Evolutionary conservation across 2,888 invertebrate species (phyloP), one percentile per base, ranked within the genome.

Genomic region (Sisyra nigra): DNA sequence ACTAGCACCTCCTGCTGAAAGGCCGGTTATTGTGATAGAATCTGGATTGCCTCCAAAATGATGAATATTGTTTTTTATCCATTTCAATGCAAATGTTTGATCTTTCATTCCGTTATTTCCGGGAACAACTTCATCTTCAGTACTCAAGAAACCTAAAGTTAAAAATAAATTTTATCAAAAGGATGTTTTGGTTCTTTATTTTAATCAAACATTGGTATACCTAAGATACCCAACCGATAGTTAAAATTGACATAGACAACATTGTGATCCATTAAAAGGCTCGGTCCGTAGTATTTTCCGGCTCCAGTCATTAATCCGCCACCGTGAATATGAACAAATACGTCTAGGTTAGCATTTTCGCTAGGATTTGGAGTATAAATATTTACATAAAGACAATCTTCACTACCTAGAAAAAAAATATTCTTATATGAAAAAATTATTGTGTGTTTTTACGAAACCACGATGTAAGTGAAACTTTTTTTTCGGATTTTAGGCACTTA

Each of bases 41-140:
- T 74, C 67, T 1, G 80, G 72, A 61, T 83, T 73, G 1, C 84
- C 84, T 2, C 79, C 80, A 51, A 85, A 84, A 55, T 66, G 65
- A 49, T 69, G 61, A 45, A 84, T 78, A 56, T 84, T 79, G 36
- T 71, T 60, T 45, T 74, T 71, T 0, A 81, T 61, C 81, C 82
- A 85, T 50, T 71, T 68, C 34, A 85, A 57, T 0, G 81, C 82
- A 49, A 76, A 63, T 17, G 67, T 65, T 61, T 84, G 83, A 65
- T 84, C 84, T 54, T 80, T 82, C 24, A 84, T 55, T 0, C 83
- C 84, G 52, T 71, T 72, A 57, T 84, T 84, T 3, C 80, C 80
- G 0, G 84, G 75, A 1, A 79, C 64, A 1, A 68, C 54, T 1
- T 71, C 68, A 49, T 84, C 81, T 30, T 76, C 81, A 0, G 83